Conservation (phyloP, 2,113 vertebrate genomes). For the Abramis brama region DNA sequence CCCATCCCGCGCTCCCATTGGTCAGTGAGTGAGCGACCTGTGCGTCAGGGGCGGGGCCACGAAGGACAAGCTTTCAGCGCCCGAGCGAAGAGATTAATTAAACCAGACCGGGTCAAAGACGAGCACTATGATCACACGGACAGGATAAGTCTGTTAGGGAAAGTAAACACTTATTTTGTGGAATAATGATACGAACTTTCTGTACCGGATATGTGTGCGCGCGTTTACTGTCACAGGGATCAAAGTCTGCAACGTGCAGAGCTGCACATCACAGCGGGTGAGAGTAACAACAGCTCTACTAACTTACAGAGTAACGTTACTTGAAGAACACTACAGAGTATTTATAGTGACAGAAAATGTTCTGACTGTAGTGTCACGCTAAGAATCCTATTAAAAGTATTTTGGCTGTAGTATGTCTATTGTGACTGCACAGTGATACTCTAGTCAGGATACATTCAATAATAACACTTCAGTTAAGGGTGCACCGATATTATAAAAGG, state of each 20-base stretch:
- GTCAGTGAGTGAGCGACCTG: constrained; percentile 30
- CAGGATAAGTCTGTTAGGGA: background rate
- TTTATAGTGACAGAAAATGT: background rate
- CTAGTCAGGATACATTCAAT: background rate
- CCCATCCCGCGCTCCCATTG: constrained; percentile 59
- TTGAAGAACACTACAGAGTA: background rate
- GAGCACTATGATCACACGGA: background rate
- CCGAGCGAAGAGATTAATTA: background rate
- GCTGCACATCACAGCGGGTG: constrained; percentile 69
- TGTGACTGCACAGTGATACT: background rate
- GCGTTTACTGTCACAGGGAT: constrained; percentile 37
- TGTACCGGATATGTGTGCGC: constrained; percentile 34
- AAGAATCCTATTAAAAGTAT: background rate
- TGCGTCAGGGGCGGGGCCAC: constrained; percentile 2
- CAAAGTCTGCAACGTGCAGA: constrained; percentile 51
- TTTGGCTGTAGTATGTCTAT: background rate
- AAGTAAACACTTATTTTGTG: background rate
- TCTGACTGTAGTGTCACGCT: background rate
- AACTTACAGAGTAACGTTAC: too few species aligned
- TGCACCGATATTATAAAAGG: background rate
- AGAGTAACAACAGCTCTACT: constrained; percentile 13
- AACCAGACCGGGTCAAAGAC: background rate
- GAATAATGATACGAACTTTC: constrained; percentile 66
- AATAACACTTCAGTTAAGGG: background rate
- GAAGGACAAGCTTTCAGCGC: background rate